Evolutionary conservation across 2,113 vertebrate genomes (phyloP), one percentile per base, ranked within the genome.

Genomic region (Nasalis larvatus): DNA sequence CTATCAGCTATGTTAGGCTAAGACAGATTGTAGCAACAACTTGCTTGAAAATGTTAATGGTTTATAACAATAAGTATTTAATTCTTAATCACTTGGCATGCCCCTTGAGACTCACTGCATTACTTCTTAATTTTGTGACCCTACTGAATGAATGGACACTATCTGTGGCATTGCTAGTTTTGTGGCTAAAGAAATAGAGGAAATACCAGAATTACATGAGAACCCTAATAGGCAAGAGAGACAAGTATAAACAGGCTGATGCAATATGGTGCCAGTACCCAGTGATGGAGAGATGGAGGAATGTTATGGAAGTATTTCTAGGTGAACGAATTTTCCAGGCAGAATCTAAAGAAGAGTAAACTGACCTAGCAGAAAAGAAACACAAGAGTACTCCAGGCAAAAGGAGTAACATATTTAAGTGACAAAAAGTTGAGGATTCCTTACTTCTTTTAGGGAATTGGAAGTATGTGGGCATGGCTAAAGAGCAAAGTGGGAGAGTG

Each of bases 311-410:
- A 49, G 16, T 58, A 17, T 45, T 32, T 58, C 27, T 27, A 80
- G 3, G 40, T 47, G 8, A 69, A 25, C 12, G 42, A 69, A 32
- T 58, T 56, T 40, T 42, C 69, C 37, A 84, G 47, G 56, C 3
- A 86, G 35, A 93, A 49, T 93, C 40, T 86, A 11, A 56, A 74
- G 71, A 89, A 85, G 16, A 37, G 12, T 69, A 58, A 54, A 45
- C 8, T 32, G 54, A 14, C 66, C 25, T 69, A 52, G 12, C 12
- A 42, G 3, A 58, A 86, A 91, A 84, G 13, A 91, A 87, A 54
- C 21, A 10, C 8, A 71, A 40, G 18, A 73, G 17, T 78, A n/a
- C 9, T 73, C 4, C 52, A 91, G 40, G 69, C 27, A 76, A 68
- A 87, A 12, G 3, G 3, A 84, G 6, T 49, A 16, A 58, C 18